Conservation (phyloP, 1,140 invertebrate genomes). For the Zaprionus vittiger region DNA sequence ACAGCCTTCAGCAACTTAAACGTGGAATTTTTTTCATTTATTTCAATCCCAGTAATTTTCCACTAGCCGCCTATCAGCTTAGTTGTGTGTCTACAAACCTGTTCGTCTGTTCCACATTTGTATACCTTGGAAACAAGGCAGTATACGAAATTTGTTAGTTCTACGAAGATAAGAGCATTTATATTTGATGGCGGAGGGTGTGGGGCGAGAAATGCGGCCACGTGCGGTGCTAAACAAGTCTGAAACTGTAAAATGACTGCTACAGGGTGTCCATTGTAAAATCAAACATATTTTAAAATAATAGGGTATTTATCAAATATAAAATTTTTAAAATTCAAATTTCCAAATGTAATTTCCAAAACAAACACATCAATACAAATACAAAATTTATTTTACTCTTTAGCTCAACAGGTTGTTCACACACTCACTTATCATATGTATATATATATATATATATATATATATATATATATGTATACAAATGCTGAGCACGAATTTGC, state of each 20-base stretch:
- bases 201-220: not conserved
- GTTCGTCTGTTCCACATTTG: not conserved
- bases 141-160: slow-evolving; percentile 3
- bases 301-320: not conserved
- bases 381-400: not conserved
- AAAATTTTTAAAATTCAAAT: not conserved
- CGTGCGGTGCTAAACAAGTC: not conserved
- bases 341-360: not conserved
- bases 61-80: slow-evolving; percentile 3
- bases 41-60: slow-evolving; percentile 19
- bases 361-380: not conserved
- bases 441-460: too few relatives aligned
- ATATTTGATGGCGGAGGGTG: not conserved
- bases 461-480: not conserved
- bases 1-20: not conserved
- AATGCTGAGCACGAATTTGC: not conserved
- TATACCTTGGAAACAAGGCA: not conserved
- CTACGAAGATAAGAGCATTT: slow-evolving; percentile 1
- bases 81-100: not conserved
- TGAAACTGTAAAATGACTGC: not conserved
- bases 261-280: slow-evolving; percentile 15
- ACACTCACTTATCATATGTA: not conserved
- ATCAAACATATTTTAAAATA: not conserved
- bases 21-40: not conserved
- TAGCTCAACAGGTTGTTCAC: not conserved